These are phyloP conservation scores for Drosophila orena DNA, from an alignment of 1,140 invertebrate genomes.

Conservation along the genomic window DNA sequence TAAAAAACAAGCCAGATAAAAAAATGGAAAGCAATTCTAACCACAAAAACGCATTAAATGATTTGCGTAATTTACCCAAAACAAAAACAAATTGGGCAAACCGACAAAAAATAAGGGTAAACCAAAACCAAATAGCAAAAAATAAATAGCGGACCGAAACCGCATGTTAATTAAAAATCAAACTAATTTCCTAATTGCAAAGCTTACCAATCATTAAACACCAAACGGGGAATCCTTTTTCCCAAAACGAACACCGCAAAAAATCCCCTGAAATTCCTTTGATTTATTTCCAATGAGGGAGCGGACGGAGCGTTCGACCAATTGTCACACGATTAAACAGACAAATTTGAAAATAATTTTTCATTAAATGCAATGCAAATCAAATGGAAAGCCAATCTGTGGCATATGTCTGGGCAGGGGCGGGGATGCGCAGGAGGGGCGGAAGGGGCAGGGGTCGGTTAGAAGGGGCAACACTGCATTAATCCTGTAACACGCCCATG, in stretches of 20 bases:
- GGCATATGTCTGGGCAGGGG: conserved; percentile 54
- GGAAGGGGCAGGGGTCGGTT: neutral
- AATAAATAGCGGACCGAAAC: conserved; percentile 61
- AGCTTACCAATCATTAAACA: conserved; percentile 80
- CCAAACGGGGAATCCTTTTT: conserved; percentile 25
- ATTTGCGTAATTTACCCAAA: conserved; percentile 73
- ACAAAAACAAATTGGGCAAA: conserved; percentile 41
- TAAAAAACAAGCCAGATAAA: conserved; percentile 28
- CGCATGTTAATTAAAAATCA: conserved; percentile 84
- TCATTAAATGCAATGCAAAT: conserved; percentile 83
- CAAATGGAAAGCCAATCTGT: conserved; percentile 70
- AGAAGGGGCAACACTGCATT: conserved; percentile 60
- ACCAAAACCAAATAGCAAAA: conserved; percentile 39
- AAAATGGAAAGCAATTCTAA: conserved; percentile 68
- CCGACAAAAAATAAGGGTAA: conserved; percentile 28
- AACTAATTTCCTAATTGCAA: conserved; percentile 84
- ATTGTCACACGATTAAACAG: conserved; percentile 82
- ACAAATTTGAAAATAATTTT: conserved; percentile 84
- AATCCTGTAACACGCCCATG: conserved; percentile 70
- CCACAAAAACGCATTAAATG: conserved; percentile 81
- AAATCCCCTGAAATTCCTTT: conserved; percentile 52
- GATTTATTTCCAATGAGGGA: conserved; percentile 62
- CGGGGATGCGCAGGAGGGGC: neutral
- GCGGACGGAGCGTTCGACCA: conserved; percentile 58
- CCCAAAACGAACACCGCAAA: conserved; percentile 24